phyloP scores from a whole-genome alignment of 2,888 invertebrate genomes.

The Euclidia mi region DNA sequence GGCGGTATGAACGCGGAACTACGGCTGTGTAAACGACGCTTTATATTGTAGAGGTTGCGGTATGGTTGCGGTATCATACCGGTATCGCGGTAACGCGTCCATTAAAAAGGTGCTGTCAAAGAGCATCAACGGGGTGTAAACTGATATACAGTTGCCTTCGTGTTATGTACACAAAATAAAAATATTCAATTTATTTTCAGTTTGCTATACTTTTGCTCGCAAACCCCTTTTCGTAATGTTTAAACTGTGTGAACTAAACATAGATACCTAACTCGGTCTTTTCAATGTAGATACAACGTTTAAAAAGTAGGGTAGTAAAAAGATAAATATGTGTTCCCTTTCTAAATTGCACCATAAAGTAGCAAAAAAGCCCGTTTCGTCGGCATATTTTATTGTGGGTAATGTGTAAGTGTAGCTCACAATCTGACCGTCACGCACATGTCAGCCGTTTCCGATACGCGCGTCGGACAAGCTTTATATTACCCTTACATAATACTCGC shows the following conservation, averaged over 20 bases:
- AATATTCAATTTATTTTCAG: not conserved
- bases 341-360: slow-evolving; percentile 21
- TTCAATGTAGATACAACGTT: too few species aligned
- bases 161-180: not conserved
- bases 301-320: too few species aligned
- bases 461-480: slow-evolving; percentile 31
- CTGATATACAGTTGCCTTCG: not conserved
- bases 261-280: too few species aligned
- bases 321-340: not conserved
- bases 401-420: slow-evolving; percentile 24
- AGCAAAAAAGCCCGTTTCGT: slow-evolving; percentile 4
- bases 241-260: too few species aligned
- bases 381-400: slow-evolving; percentile 15
- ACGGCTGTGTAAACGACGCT: too few species aligned
- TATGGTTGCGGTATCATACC: not conserved
- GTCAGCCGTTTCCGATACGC: slow-evolving; percentile 46
- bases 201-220: too few species aligned
- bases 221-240: too few species aligned
- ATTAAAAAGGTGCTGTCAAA: not conserved
- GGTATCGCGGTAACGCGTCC: not conserved
- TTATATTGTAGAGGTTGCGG: too few species aligned
- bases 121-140: not conserved
- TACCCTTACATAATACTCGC: slow-evolving; percentile 27
- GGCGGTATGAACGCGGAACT: too few species aligned
- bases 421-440: slow-evolving; percentile 48